Percentiles rank a stretch among this genome's conserved stretches.
Conservation (phyloP, 2,113 vertebrate species). For the Esox niger region DNA sequence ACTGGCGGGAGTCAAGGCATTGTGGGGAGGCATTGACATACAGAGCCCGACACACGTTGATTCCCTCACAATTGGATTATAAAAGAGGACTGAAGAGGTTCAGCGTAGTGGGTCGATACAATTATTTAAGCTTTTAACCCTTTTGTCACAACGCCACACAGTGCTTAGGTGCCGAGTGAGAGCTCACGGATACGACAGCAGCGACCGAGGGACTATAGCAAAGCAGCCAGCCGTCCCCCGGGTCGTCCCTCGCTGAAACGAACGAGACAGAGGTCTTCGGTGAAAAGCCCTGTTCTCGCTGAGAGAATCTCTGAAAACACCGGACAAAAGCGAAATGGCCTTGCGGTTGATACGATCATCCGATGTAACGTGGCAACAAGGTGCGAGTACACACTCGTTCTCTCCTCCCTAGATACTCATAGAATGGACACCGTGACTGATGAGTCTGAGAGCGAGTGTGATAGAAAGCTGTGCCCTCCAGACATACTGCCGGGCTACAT, state of each 20-base stretch:
- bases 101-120: not conserved
- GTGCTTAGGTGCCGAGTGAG: not conserved
- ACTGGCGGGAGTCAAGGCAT: not conserved
- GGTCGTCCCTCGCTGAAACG: not conserved
- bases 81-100: not conserved
- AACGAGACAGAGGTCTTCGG: not conserved
- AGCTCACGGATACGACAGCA: not conserved
- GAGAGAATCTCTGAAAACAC: constrained; percentile 5
- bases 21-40: not conserved
- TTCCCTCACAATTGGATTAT: not conserved
- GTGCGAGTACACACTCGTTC: constrained; percentile 18
- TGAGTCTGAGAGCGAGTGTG: constrained; percentile 10
- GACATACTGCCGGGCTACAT: constrained; percentile 18
- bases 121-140: constrained; percentile 8
- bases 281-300: not conserved
- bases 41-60: not conserved
- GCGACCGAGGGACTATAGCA: not conserved
- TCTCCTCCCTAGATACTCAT: constrained; percentile 22
- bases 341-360: constrained; percentile 23
- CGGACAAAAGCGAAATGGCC: constrained; percentile 35
- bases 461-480: constrained; percentile 6
- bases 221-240: not conserved
- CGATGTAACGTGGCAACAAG: not conserved
- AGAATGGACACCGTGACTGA: not conserved
- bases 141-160: not conserved